Evolutionary conservation across 2,888 invertebrate species (phyloP).

Genomic region (Sminthurides aquaticus): DNA sequence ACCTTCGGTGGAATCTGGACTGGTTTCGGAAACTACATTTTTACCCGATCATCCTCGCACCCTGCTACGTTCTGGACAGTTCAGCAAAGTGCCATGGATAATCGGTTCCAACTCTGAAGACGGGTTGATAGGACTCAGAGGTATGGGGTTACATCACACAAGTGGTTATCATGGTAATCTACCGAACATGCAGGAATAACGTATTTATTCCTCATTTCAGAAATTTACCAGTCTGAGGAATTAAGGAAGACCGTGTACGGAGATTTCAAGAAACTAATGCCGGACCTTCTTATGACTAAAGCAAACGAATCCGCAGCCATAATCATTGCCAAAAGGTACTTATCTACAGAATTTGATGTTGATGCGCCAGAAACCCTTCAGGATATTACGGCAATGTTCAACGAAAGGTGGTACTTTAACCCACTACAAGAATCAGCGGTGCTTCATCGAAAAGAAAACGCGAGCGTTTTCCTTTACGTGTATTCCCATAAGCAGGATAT

Average conservation of each 20-base stretch:
- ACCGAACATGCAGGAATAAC: too few species aligned
- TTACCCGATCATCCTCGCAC: conserved; percentile 8
- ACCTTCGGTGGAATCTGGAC: conserved; percentile 11
- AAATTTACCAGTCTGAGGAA: background rate
- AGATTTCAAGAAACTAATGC: background rate
- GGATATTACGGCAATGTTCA: conserved; percentile 11
- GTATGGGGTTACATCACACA: background rate
- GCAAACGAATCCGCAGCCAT: background rate
- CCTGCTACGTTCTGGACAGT: conserved; percentile 1
- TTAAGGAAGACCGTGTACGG: conserved; percentile 2
- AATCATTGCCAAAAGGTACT: conserved; percentile 15
- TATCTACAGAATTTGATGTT: background rate
- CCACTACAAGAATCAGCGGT: conserved; percentile 8
- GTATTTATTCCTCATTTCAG: too few species aligned
- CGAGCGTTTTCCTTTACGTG: conserved; percentile 26
- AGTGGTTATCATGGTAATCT: background rate
- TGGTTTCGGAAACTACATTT: background rate
- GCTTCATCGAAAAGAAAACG: background rate
- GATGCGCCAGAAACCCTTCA: background rate
- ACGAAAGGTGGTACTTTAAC: conserved; percentile 5
- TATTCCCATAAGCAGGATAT: conserved; percentile 26
- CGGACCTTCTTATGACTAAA: background rate
- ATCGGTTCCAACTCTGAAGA: conserved; percentile 5
- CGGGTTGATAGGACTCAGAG: conserved; percentile 10
- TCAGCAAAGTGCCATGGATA: conserved; percentile 11